Evolutionary conservation across 2,888 invertebrate species (phyloP).

Genomic region (Clusia tigrina): DNA sequence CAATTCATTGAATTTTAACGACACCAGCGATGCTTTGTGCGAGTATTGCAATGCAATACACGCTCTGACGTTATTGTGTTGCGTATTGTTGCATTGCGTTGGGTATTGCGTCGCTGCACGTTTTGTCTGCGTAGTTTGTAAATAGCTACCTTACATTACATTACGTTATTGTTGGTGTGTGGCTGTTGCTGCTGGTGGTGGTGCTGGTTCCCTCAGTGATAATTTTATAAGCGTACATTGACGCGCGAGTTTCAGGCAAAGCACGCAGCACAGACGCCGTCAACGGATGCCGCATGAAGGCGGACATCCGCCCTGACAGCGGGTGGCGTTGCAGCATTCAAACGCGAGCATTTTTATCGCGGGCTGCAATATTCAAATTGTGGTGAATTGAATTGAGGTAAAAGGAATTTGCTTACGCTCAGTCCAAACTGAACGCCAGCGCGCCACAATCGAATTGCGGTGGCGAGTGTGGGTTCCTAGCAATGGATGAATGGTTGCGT

Average conservation of each 20-base stretch:
- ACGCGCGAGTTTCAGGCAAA: not conserved
- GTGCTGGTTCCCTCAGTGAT: constrained; percentile 1
- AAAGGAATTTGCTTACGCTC: constrained; percentile 32
- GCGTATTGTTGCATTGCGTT: constrained; percentile 37
- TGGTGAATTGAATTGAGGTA: constrained; percentile 29
- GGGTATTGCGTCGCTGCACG: not conserved
- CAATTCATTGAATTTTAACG: constrained; percentile 57
- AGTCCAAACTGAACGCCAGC: no score
- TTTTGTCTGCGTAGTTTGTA: constrained; percentile 43
- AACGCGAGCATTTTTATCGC: constrained; percentile 27
- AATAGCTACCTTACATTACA: constrained; percentile 48
- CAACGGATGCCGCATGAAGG: constrained; percentile 33
- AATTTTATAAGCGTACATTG: constrained; percentile 16
- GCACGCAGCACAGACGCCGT: constrained; percentile 1
- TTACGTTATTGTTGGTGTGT: constrained; percentile 16
- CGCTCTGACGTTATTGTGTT: not conserved
- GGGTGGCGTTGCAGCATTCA: constrained; percentile 33
- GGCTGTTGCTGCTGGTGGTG: not conserved
- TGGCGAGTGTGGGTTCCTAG: not conserved
- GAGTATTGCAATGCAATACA: no score
- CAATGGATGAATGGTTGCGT: not conserved
- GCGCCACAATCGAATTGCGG: constrained; percentile 40
- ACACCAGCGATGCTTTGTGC: constrained; percentile 33
- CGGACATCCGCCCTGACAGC: constrained; percentile 42
- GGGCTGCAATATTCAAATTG: constrained; percentile 26